Conservation (phyloP, 2,888 invertebrate genomes). For the Tetranychus truncatus region DNA sequence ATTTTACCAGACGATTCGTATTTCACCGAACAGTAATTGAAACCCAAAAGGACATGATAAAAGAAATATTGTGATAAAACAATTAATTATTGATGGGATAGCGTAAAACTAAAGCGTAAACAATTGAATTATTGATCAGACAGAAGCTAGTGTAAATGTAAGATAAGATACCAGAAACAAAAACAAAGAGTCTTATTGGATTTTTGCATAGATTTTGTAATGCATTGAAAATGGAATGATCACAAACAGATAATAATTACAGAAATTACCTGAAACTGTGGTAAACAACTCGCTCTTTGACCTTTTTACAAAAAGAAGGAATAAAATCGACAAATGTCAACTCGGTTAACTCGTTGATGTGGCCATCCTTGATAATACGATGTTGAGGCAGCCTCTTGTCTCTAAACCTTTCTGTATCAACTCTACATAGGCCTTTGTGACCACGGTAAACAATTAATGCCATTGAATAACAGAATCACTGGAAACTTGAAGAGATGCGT, state of each 20-base stretch:
- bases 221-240: not conserved
- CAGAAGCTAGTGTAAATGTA: no score
- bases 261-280: not conserved
- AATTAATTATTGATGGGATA: no score
- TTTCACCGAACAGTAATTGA: no score
- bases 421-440: not conserved
- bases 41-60: not conserved
- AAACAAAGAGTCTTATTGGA: not conserved
- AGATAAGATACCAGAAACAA: no score
- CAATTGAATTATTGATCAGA: no score
- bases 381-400: not conserved
- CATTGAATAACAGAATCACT: not conserved
- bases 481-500: no score
- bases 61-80: not conserved
- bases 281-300: conserved; percentile 5
- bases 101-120: no score
- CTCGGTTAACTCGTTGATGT: conserved; percentile 1
- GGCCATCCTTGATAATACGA: not conserved
- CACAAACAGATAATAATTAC: not conserved
- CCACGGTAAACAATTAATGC: conserved; percentile 7
- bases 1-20: no score
- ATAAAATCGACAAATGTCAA: conserved; percentile 3
- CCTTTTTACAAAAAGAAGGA: conserved; percentile 5
- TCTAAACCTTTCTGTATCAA: not conserved
- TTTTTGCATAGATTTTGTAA: not conserved